Evolutionary conservation across 92 coral and sea anemone species (phyloP), one percentile per base, ranked within the genome.

Genomic region (Anthopleura xanthogrammica): DNA sequence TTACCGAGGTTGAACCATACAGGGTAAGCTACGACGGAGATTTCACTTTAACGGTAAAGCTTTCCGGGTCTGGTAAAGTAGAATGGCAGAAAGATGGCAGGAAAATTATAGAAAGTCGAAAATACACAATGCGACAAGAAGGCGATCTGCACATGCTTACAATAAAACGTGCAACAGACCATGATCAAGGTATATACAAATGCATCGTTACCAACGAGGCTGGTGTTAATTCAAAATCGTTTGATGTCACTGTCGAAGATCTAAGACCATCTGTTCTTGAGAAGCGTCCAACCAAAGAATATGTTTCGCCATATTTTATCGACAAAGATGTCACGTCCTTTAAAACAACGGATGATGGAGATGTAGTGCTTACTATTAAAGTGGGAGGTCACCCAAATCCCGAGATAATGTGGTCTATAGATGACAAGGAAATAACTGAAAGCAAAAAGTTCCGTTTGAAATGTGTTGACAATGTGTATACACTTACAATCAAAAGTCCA

Each of bases 71-170:
- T 29, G 95, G 92, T 19, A 62, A 66, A 12, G 98, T 94, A 16
- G 81, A 81, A 65, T 95, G 98, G 98, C 85, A 81, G 52, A 92
- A 89, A 75, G 91, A 92, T 84, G 96, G 93, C 41, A 89, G 89
- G 72, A 92, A 85, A 16, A 68, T 94, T 16, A 89, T 66, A 48
- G 82, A 86, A 55, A 93, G 90, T 75, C 83, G 84, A 42, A 91
- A 88, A 52, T 84, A 91, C 58, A 76, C 90, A 19, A 87, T 95
- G 81, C 94, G 84, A 68, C 88, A 88, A 52, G 91, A 88, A 36
- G 92, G 86, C 36, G 93, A 91, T 20, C 84, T 95, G 50, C 94
- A 95, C 77, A 92, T 90, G 77, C 86, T 95, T 48, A 95, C 94
- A 74, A 92, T 95, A 52, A 81, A 73, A 65, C 73, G 83, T 76